phyloP scores from a whole-genome alignment of 2,888 invertebrate genomes.

The Polydrusus cervinus region DNA sequence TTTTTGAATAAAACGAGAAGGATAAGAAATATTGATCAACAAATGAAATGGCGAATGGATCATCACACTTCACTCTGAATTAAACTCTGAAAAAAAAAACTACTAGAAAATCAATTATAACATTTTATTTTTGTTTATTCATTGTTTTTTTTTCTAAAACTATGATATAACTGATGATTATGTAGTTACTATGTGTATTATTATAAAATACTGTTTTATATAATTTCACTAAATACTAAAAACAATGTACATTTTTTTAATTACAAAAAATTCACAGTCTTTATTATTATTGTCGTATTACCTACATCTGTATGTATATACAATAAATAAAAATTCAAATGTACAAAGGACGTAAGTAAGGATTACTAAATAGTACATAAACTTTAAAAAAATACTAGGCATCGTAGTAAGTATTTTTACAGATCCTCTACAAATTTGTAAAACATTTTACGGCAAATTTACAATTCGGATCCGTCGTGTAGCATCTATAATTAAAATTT shows the following conservation, averaged over 20 bases:
- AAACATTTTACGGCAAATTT: background rate
- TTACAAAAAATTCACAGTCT: conserved; percentile 43
- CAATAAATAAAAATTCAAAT: background rate
- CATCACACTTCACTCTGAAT: no score
- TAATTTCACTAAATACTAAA: conserved; percentile 6
- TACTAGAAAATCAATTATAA: background rate
- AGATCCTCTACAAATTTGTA: background rate
- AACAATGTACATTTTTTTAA: conserved; percentile 18
- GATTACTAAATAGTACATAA: background rate
- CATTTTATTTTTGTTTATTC: conserved; percentile 25
- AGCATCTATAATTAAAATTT: background rate
- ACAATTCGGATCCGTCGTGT: background rate
- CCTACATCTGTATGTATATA: conserved; percentile 17
- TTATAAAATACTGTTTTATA: conserved; percentile 32
- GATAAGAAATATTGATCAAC: no score
- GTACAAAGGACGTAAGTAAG: background rate
- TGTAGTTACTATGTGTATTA: conserved; percentile 27
- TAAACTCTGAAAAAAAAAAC: no score
- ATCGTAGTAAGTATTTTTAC: background rate
- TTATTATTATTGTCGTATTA: conserved; percentile 49
- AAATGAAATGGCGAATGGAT: no score
- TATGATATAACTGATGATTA: conserved; percentile 35
- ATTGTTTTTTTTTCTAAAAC: conserved; percentile 8
- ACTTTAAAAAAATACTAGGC: background rate
- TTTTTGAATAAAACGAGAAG: no score